A percentile compares a stretch with the other conserved stretches of the same genome.
Evolutionary conservation across 35 echinoderm and acorn worm genomes (phyloP).

Genomic region (Ptychodera flava): DNA sequence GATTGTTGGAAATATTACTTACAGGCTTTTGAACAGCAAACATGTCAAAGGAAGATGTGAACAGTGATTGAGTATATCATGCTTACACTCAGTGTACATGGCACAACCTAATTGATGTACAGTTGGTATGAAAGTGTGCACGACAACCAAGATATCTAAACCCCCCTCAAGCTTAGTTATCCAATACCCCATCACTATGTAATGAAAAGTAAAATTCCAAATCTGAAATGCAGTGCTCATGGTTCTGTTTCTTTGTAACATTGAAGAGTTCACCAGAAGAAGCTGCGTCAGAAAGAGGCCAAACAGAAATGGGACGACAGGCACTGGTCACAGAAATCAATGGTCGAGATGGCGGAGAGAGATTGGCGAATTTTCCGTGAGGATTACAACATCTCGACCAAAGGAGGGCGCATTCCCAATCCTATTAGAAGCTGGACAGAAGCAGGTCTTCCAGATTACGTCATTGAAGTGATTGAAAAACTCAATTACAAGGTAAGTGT

Average conservation of each 20-base stretch:
- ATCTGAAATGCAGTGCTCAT: background rate
- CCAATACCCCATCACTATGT: too few species aligned
- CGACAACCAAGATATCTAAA: too few species aligned
- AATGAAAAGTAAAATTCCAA: background rate
- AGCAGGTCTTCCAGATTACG: slow-evolving; percentile 48
- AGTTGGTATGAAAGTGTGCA: too few species aligned
- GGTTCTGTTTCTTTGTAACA: too few species aligned
- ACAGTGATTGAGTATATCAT: too few species aligned
- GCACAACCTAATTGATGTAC: too few species aligned
- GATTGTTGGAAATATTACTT: too few species aligned
- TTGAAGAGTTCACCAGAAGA: slow-evolving; percentile 62
- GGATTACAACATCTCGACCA: slow-evolving; percentile 94
- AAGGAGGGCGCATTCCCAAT: slow-evolving; percentile 78
- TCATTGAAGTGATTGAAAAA: slow-evolving; percentile 59
- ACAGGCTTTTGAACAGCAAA: too few species aligned
- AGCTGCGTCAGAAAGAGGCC: slow-evolving; percentile 79
- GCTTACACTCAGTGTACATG: too few species aligned
- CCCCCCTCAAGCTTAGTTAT: too few species aligned
- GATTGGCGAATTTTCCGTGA: slow-evolving; percentile 99
- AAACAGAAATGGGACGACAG: slow-evolving; percentile 86
- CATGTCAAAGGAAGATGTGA: too few species aligned
- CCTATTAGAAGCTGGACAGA: slow-evolving; percentile 78
- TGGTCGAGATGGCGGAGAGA: slow-evolving; percentile 69
- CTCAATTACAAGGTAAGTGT: slow-evolving; percentile 71
- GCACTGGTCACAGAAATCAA: slow-evolving; percentile 90